Percentiles rank a stretch among this genome's conserved stretches.
Evolutionary conservation across 2,797 vertebrate species (phyloP).

Genomic region (Sebastes kiyomatsui): DNA sequence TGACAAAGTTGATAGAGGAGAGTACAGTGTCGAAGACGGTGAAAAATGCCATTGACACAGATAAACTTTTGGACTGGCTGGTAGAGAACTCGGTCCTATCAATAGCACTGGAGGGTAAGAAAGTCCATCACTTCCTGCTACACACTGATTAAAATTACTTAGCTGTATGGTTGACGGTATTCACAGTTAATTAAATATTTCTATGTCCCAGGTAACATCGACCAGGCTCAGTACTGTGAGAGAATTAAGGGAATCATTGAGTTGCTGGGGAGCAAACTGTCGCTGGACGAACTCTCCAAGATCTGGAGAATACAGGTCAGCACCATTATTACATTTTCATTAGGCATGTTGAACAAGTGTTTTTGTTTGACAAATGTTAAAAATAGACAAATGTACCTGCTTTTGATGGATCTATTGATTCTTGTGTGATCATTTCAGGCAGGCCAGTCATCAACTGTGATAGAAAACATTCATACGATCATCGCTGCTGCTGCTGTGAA

Average conservation of each 20-base stretch:
- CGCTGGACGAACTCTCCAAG: slow-evolving; percentile 96
- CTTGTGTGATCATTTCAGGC: slow-evolving; percentile 80
- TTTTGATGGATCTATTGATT: not conserved
- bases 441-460: slow-evolving; percentile 97
- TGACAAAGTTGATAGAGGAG: slow-evolving; percentile 98
- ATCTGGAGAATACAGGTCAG: slow-evolving; percentile 98
- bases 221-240: slow-evolving; percentile 99
- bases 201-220: slow-evolving; percentile 90
- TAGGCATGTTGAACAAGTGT: not conserved
- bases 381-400: not conserved
- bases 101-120: slow-evolving; percentile 95
- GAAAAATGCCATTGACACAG: slow-evolving; percentile 98
- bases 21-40: slow-evolving; percentile 98
- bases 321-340: slow-evolving; percentile 15
- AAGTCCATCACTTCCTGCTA: not conserved
- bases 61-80: slow-evolving; percentile 95
- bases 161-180: not conserved
- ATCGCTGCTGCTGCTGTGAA: slow-evolving; percentile 98
- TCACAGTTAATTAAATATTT: slow-evolving; percentile 8
- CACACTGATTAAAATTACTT: not conserved
- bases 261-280: slow-evolving; percentile 96
- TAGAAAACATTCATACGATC: slow-evolving; percentile 99
- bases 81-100: slow-evolving; percentile 98
- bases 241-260: slow-evolving; percentile 99
- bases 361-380: not conserved